A percentile compares a stretch with the other conserved stretches of the same genome.
These are phyloP conservation scores for Columba guinea DNA, from an alignment of 2,797 vertebrate genomes.

Conservation along the genomic window DNA sequence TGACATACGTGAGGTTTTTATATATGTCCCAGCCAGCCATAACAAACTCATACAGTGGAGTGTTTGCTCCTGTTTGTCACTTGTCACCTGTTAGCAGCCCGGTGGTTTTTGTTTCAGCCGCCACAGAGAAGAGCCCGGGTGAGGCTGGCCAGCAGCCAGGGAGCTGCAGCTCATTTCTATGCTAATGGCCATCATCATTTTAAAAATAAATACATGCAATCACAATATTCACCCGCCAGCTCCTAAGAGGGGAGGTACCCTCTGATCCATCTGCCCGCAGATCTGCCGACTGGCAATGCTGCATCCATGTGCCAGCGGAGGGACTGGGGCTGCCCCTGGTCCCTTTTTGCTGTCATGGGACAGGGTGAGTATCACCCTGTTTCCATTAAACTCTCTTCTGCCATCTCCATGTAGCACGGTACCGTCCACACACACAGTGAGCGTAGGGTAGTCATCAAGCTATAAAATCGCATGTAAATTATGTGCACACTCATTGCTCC, in stretches of 20 bases:
- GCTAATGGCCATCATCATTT: slow-evolving; percentile 57
- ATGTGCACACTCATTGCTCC: neutral
- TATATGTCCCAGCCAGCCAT: neutral
- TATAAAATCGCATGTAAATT: neutral
- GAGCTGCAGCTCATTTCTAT: slow-evolving; percentile 60
- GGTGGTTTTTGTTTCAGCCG: neutral
- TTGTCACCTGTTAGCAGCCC: fast-evolving
- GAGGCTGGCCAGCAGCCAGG: slow-evolving; percentile 49
- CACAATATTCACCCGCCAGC: neutral
- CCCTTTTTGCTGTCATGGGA: neutral
- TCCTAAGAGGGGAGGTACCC: neutral
- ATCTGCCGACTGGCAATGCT: neutral
- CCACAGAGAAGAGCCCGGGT: neutral
- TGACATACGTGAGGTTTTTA: neutral
- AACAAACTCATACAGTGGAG: neutral
- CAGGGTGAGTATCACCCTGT: neutral
- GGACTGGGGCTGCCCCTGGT: neutral
- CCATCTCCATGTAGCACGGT: neutral
- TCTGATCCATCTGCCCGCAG: neutral
- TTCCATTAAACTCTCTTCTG: neutral
- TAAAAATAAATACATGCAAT: slow-evolving; percentile 50
- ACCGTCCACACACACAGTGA: neutral
- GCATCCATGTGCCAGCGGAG: fast-evolving
- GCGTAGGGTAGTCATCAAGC: neutral
- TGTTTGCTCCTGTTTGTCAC: neutral